phyloP scores from a whole-genome alignment of 2,797 vertebrate species.

The Perdix hodgsoniae region DNA sequence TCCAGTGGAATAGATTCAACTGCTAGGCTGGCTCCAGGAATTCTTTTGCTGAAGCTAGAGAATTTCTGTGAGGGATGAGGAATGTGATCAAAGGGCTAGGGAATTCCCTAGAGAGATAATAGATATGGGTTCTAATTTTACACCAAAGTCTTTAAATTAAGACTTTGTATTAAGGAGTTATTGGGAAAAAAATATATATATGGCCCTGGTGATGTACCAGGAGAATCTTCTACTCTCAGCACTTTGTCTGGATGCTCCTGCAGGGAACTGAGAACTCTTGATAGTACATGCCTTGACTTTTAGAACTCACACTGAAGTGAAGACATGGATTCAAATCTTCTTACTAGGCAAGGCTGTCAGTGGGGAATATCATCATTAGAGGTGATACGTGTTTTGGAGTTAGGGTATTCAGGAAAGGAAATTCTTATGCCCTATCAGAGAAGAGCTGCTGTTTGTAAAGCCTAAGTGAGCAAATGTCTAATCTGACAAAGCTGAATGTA shows the following conservation, averaged over 20 bases:
- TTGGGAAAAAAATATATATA: not conserved
- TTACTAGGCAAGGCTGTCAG: not conserved
- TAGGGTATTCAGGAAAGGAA: not conserved
- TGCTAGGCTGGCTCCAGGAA: not conserved
- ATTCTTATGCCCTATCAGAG: not conserved
- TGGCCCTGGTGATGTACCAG: not conserved
- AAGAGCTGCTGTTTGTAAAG: not conserved
- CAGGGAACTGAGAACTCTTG: not conserved
- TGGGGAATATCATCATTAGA: not conserved
- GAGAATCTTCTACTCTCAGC: accelerated
- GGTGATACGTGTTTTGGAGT: not conserved
- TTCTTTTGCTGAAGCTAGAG: not conserved
- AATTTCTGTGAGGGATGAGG: not conserved
- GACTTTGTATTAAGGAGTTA: not conserved
- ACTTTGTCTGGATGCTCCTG: not conserved
- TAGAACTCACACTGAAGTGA: not conserved
- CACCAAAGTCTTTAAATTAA: not conserved
- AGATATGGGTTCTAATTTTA: not conserved
- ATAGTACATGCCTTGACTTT: not conserved
- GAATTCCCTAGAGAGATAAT: not conserved
- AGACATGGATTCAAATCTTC: not conserved
- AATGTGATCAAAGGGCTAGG: not conserved
- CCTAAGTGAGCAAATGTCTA: not conserved
- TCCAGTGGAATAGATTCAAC: not conserved
- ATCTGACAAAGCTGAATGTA: not conserved